Conservation (phyloP, 1,140 invertebrate genomes). For the Megathymus violae region DNA sequence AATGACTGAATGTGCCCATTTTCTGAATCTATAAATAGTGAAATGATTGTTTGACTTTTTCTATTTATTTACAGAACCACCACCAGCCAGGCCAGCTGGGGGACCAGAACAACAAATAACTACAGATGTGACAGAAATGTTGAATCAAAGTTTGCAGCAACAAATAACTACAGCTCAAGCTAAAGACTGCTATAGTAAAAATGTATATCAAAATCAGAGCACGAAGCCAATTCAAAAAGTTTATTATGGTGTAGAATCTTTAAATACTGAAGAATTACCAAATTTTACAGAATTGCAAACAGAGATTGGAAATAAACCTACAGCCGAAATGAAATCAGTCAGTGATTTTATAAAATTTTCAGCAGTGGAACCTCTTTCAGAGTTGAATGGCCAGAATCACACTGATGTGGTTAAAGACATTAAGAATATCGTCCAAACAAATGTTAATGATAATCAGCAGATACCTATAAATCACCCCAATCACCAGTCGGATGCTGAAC, state of each 20-base stretch:
- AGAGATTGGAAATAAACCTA: slow-evolving; percentile 28
- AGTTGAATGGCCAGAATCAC: slow-evolving; percentile 6
- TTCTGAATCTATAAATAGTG: no score
- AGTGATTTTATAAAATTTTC: slow-evolving; percentile 48
- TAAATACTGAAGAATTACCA: slow-evolving; percentile 16
- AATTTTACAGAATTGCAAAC: slow-evolving; percentile 9
- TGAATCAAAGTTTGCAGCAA: slow-evolving; percentile 62
- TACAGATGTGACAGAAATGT: slow-evolving; percentile 64
- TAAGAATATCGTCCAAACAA: not conserved
- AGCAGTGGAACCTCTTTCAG: slow-evolving; percentile 19
- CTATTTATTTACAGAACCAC: slow-evolving; percentile 66
- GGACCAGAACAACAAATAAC: slow-evolving; percentile 85
- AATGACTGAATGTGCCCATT: no score
- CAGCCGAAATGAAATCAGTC: slow-evolving; percentile 36
- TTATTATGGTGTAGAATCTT: slow-evolving; percentile 7
- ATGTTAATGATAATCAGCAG: not conserved
- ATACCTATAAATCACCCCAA: not conserved
- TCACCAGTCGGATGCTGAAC: not conserved
- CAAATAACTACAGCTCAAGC: slow-evolving; percentile 37
- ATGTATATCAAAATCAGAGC: slow-evolving; percentile 19
- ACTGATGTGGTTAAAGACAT: not conserved
- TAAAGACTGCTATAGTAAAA: slow-evolving; percentile 26
- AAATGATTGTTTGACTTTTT: slow-evolving; percentile 30
- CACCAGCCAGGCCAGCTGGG: slow-evolving; percentile 78
- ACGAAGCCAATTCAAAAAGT: slow-evolving; percentile 22